A percentile compares a stretch with the other conserved stretches of the same genome.
phyloP scores from a whole-genome alignment of 2,113 vertebrate genomes.

The Pionites leucogaster region DNA sequence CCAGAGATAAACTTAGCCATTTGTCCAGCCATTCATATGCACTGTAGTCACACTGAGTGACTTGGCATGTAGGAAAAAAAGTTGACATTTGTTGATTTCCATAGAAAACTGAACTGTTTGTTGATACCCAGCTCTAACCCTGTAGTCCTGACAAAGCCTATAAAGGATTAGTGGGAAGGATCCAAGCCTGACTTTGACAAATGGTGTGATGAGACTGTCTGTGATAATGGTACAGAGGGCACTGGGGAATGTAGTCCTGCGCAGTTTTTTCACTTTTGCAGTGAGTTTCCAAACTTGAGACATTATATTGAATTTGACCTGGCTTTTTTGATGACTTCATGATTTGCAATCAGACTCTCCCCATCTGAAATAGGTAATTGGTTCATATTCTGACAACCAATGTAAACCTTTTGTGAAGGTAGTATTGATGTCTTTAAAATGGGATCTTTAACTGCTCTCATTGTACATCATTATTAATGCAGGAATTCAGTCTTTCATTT shows the following conservation, averaged over 20 bases:
- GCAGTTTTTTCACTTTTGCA: neutral
- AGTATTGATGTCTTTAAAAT: neutral
- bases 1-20: neutral
- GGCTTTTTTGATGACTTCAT: neutral
- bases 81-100: neutral
- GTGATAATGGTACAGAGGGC: neutral
- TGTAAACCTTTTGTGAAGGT: neutral
- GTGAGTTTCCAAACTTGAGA: neutral
- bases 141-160: neutral
- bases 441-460: neutral
- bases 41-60: neutral
- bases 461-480: neutral
- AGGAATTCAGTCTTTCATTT: neutral
- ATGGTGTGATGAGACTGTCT: neutral
- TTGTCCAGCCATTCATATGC: neutral
- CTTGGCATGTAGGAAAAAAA: neutral
- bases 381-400: neutral
- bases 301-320: neutral
- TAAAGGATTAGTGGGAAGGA: neutral
- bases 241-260: neutral
- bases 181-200: neutral
- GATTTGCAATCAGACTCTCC: neutral
- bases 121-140: neutral
- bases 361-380: neutral
- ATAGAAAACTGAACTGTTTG: neutral